Evolutionary conservation across 1,140 invertebrate genomes (phyloP), one percentile per base, ranked within the genome.

Genomic region (Triops cancriformis): DNA sequence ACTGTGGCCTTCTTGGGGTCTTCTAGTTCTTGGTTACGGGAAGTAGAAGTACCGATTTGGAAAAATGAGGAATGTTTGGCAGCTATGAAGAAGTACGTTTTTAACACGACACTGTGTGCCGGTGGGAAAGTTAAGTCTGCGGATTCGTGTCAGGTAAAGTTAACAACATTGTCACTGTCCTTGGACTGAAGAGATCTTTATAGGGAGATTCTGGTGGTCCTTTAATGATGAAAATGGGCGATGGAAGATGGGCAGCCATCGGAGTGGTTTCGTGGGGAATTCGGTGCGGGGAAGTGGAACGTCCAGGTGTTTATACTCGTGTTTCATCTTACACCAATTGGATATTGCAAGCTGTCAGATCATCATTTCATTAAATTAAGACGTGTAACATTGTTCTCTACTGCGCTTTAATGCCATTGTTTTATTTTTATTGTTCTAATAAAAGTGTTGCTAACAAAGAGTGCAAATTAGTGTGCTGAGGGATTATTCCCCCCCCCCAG

Each of bases 171-270:
- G 26, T 6, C 18, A 74, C 1, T 37, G 18, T 31, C 23, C 26
- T 26, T 9, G 41, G 73, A 23, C n/a, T 23, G 14, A n/a, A 74
- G 2, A 23, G n/a, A 42, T 23, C 76, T 84, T n/a, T 84, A 45
- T 82, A 93, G 91, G 91, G 92, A 41, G 93, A 95, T 84, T 94
- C 91, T 37, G 94, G 94, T 28, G 93, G 94, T 23, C 94, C 94
- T 0, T 83, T 96, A 18, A 86, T 92, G 80, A 86, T 90, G 78
- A 89, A 92, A 82, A 84, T 92, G 81, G 84, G 86, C 9, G 91
- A 90, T 81, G 89, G 89, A 1, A 88, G 90, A 72, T 95, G 93
- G 92, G 87, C 89, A 0, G 87, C 88, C 2, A 86, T 95, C n/a
- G 94, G 94, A 1, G 87, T 96, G 43, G 92, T 94, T 1, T 93